Evolutionary conservation across 2,113 vertebrate species (phyloP).

Genomic region (Pseudonaja textilis): DNA sequence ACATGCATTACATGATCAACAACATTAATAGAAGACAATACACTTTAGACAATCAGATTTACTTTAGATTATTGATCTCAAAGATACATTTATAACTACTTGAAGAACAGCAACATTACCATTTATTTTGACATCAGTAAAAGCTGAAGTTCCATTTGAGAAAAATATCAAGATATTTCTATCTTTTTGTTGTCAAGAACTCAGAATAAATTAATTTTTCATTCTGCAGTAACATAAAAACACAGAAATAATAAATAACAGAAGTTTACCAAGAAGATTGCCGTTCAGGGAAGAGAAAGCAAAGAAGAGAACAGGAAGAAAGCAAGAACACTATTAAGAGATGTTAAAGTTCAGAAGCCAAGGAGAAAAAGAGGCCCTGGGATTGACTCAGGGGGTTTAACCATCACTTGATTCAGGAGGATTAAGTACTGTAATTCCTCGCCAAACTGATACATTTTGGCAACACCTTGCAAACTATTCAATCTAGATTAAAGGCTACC

Average conservation of each 20-base stretch:
- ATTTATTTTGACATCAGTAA: neutral
- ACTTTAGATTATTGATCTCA: neutral
- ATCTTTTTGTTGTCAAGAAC: neutral
- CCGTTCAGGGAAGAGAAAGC: neutral
- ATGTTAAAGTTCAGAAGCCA: neutral
- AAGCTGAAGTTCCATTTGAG: neutral
- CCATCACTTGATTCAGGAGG: neutral
- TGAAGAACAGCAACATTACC: neutral
- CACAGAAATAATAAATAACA: neutral
- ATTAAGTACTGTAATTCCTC: neutral
- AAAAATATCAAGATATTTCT: neutral
- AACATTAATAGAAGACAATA: neutral
- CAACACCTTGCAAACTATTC: neutral
- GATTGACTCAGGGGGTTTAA: neutral
- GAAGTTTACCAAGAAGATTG: neutral
- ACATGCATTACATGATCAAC: neutral
- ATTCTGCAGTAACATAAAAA: neutral
- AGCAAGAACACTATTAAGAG: neutral
- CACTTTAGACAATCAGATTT: neutral
- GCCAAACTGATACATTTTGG: neutral
- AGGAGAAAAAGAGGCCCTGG: neutral
- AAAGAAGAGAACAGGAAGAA: neutral
- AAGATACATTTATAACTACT: neutral
- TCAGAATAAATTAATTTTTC: neutral
- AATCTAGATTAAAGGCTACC: neutral